Percentiles rank a stretch among this genome's conserved stretches.
Conservation (phyloP, 2,113 vertebrate species). For the Bungarus multicinctus region DNA sequence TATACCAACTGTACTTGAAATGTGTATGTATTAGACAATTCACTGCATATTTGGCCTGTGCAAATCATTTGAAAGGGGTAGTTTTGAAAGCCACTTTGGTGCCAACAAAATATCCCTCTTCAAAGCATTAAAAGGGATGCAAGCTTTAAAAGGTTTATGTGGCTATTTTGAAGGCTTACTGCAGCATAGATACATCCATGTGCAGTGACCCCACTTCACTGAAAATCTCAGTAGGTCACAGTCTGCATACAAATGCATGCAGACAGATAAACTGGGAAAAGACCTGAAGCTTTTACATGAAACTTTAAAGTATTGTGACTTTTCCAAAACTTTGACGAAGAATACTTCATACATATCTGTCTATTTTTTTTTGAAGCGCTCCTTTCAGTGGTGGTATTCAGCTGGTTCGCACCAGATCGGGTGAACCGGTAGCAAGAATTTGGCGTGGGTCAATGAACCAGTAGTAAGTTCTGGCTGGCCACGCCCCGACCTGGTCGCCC, state of each 20-base stretch:
- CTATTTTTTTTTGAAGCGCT: neutral
- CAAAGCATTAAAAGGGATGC: neutral
- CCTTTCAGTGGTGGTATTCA: too few species aligned
- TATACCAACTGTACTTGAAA: neutral
- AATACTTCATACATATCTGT: neutral
- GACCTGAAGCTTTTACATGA: neutral
- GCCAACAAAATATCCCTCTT: neutral
- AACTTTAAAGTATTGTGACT: neutral
- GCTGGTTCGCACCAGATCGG: too few species aligned
- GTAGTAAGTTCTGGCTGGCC: too few species aligned
- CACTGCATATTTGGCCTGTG: neutral
- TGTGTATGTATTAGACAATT: neutral
- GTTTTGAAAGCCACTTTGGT: neutral
- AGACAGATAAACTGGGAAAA: neutral
- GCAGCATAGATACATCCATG: neutral
- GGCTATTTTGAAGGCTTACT: neutral
- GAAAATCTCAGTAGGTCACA: neutral
- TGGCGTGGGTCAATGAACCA: too few species aligned
- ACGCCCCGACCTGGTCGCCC: too few species aligned
- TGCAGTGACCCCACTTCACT: neutral
- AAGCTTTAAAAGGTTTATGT: neutral
- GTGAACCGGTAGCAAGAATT: too few species aligned
- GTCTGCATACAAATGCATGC: neutral
- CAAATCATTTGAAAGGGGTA: neutral
- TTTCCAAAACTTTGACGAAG: neutral